Conservation (phyloP, 2,888 invertebrate genomes). For the Anthrax anthrax region DNA sequence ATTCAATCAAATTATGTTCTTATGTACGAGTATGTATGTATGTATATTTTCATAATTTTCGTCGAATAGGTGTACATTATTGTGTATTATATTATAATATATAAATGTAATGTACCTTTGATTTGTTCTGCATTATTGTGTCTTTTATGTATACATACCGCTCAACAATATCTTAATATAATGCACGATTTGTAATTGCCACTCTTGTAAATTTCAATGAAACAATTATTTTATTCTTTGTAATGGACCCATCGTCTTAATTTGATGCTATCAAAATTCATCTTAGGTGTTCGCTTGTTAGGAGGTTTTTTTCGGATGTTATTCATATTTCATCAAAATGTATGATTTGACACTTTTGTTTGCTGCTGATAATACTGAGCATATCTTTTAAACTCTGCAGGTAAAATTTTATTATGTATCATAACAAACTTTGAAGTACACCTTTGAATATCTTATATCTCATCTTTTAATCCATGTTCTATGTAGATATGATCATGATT, state of each 20-base stretch:
- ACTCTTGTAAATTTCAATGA: neutral
- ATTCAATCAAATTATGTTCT: too few relatives aligned
- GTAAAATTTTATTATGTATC: too few relatives aligned
- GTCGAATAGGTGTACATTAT: too few relatives aligned
- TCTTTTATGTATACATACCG: neutral
- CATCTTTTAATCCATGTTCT: neutral
- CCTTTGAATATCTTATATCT: too few relatives aligned
- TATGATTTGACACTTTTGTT: slow-evolving; percentile 7
- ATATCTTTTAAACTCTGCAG: too few relatives aligned
- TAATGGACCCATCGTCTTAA: slow-evolving; percentile 7
- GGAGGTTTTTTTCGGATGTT: slow-evolving; percentile 1
- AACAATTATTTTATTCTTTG: neutral
- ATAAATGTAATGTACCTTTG: too few relatives aligned
- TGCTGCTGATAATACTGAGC: neutral
- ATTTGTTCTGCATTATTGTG: too few relatives aligned
- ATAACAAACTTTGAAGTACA: too few relatives aligned
- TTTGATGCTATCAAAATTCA: slow-evolving; percentile 5
- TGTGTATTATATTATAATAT: too few relatives aligned
- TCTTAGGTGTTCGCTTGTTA: slow-evolving; percentile 8
- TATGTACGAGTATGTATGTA: too few relatives aligned
- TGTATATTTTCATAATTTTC: too few relatives aligned
- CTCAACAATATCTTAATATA: neutral
- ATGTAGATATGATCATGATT: too few relatives aligned
- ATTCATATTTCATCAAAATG: slow-evolving; percentile 7
- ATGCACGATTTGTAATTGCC: neutral